Evolutionary conservation across 2,888 invertebrate species (phyloP).

Genomic region (Melanchra persicariae): DNA sequence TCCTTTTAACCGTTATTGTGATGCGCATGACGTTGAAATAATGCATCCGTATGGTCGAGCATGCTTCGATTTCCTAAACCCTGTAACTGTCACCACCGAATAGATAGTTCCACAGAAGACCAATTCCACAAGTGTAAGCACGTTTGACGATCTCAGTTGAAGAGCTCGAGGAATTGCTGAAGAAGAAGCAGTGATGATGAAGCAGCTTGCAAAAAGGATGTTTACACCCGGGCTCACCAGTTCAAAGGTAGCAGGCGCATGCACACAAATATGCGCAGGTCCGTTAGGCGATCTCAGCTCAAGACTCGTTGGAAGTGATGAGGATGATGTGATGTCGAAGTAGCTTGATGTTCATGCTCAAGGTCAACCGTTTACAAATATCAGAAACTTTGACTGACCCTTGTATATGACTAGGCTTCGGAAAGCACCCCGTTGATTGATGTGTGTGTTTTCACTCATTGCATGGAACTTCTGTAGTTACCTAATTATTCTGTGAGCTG

Average conservation of each 20-base stretch:
- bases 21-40: constrained; percentile 62
- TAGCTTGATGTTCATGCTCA: neutral
- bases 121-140: neutral
- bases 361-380: neutral
- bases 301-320: neutral
- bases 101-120: neutral
- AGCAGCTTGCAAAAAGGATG: neutral
- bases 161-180: neutral
- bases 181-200: neutral
- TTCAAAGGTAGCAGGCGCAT: too few relatives aligned
- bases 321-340: too few relatives aligned
- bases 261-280: too few relatives aligned
- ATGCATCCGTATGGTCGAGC: constrained; percentile 57
- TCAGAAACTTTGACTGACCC: too few relatives aligned
- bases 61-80: constrained; percentile 61
- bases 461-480: constrained; percentile 9
- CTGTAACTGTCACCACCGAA: neutral
- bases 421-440: too few relatives aligned
- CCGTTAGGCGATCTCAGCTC: neutral
- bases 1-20: constrained; percentile 53
- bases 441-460: neutral
- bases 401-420: too few relatives aligned
- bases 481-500: constrained; percentile 5
- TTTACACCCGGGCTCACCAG: too few relatives aligned
- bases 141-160: too few relatives aligned